Evolutionary conservation across 2,888 invertebrate genomes (phyloP).

Genomic region (Chloroclystis v-ata): DNA sequence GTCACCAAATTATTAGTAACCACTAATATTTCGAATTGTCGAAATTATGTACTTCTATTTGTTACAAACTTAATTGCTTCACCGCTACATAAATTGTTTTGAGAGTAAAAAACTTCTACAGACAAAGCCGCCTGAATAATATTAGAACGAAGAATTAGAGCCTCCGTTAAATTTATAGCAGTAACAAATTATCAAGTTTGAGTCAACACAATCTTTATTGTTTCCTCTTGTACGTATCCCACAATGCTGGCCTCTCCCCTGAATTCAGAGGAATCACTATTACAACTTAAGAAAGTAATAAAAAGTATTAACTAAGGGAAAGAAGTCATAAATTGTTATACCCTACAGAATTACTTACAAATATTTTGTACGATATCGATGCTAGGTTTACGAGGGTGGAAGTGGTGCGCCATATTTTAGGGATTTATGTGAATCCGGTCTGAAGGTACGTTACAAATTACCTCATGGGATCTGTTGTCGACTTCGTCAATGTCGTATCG

Average conservation of each 20-base stretch:
- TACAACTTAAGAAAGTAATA: slow-evolving; percentile 37
- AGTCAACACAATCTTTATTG: slow-evolving; percentile 35
- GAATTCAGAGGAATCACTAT: slow-evolving; percentile 27
- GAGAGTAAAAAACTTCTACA: slow-evolving; percentile 37
- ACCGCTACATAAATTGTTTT: slow-evolving; percentile 36
- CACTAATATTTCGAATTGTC: too few species aligned
- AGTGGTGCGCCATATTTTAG: slow-evolving; percentile 9
- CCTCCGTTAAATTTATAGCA: slow-evolving; percentile 41
- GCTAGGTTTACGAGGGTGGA: slow-evolving; percentile 18
- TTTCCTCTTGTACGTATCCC: slow-evolving; percentile 32
- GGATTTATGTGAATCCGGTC: slow-evolving; percentile 10
- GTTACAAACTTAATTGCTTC: too few species aligned
- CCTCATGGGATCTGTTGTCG: slow-evolving; percentile 40
- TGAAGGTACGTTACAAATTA: slow-evolving; percentile 12
- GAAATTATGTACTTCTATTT: too few species aligned
- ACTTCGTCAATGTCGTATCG: slow-evolving; percentile 56
- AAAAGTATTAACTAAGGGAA: slow-evolving; percentile 39
- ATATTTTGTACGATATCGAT: slow-evolving; percentile 25
- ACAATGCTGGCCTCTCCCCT: slow-evolving; percentile 28
- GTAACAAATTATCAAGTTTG: slow-evolving; percentile 40
- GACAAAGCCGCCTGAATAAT: slow-evolving; percentile 37
- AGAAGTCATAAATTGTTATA: slow-evolving; percentile 36
- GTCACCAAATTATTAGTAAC: too few species aligned
- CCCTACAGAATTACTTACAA: slow-evolving; percentile 32
- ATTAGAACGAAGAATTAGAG: slow-evolving; percentile 37